Percentiles rank a stretch among this genome's conserved stretches.
Conservation (phyloP, 1,140 invertebrate species). For the Drosophila ohnishii region DNA sequence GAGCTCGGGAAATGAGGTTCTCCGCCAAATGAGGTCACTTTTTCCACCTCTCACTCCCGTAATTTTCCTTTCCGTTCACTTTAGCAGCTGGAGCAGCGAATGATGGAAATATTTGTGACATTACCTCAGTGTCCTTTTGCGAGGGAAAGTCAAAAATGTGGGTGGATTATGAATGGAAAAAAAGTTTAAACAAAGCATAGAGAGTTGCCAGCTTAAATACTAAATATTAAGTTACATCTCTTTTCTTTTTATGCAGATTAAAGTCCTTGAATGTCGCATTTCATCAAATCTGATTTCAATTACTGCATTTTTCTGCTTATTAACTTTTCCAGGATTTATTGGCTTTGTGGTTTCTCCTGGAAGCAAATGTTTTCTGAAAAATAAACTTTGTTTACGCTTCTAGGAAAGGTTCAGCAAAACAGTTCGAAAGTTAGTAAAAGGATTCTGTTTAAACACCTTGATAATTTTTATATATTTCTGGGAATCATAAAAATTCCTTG, state of each 20-base stretch:
- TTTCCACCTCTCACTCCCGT: slow-evolving; percentile 33
- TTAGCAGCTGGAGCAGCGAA: slow-evolving; percentile 17
- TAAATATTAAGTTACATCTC: background rate
- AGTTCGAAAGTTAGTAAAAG: background rate
- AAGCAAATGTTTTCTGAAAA: background rate
- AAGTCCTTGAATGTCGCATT: background rate
- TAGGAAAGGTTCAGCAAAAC: background rate
- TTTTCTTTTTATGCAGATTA: background rate
- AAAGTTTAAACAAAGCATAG: background rate
- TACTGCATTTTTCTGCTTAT: background rate
- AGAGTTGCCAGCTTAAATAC: background rate
- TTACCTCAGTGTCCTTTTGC: slow-evolving; percentile 48
- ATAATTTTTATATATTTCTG: too few relatives aligned
- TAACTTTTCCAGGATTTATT: background rate
- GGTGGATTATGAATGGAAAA: background rate
- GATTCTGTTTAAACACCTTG: background rate
- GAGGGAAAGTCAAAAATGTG: slow-evolving; percentile 14
- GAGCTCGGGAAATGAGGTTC: slow-evolving; percentile 36
- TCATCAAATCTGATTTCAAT: background rate
- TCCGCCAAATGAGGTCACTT: slow-evolving; percentile 72
- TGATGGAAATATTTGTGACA: slow-evolving; percentile 60
- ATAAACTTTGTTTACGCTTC: background rate
- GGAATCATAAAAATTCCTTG: background rate
- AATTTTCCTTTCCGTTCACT: slow-evolving; percentile 17
- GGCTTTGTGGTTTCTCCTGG: background rate